Percentiles rank a stretch among this genome's conserved stretches.
Conservation (phyloP, 1,140 invertebrate species). For the Bombus waltoni region DNA sequence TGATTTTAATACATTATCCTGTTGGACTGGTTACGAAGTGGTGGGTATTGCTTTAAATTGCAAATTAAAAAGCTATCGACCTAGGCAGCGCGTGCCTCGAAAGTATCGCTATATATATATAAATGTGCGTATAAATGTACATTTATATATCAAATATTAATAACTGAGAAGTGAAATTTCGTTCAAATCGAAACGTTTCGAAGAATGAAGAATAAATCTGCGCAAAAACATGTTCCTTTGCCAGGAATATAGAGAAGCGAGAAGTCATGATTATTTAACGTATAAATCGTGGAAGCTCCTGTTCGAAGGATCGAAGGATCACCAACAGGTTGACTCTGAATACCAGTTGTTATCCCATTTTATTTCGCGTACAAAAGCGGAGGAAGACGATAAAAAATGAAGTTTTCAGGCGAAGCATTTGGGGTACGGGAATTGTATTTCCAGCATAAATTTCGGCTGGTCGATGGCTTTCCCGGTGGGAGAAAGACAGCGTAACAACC, state of each 20-base stretch:
- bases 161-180: neutral
- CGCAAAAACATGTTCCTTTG: neutral
- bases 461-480: constrained; percentile 13
- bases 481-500: constrained; percentile 36
- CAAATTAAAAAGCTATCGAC: neutral
- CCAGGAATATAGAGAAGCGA: neutral
- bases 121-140: neutral
- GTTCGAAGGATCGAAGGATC: neutral
- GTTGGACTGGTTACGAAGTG: neutral
- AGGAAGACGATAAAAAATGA: constrained; percentile 15
- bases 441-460: constrained; percentile 34
- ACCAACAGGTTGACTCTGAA: constrained; percentile 23
- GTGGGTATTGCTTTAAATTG: neutral
- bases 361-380: neutral
- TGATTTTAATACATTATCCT: neutral
- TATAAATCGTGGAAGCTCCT: neutral
- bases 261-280: neutral
- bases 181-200: neutral
- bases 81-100: neutral
- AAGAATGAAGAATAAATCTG: neutral
- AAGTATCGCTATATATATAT: neutral
- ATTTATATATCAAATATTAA: too few relatives aligned
- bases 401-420: neutral
- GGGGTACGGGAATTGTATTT: constrained; percentile 21
- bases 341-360: neutral